A percentile compares a stretch with the other conserved stretches of the same genome.
These are phyloP conservation scores for Eospalax fontanierii DNA, from an alignment of 2,797 vertebrate species.

Conservation along the genomic window DNA sequence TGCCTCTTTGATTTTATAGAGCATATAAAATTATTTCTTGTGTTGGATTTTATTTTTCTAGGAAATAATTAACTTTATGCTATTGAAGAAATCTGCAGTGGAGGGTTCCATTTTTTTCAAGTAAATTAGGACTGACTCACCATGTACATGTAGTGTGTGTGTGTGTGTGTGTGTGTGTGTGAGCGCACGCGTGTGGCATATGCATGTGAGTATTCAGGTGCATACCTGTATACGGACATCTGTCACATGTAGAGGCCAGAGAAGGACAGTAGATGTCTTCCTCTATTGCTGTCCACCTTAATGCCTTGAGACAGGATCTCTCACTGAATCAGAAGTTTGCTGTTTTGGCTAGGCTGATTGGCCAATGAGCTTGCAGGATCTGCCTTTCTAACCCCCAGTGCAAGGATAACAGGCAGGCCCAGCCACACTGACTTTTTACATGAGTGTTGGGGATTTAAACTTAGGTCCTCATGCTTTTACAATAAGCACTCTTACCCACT, in stretches of 20 bases:
- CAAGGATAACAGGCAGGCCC: too few species aligned
- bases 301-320: background rate
- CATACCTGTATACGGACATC: background rate
- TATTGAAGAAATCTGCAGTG: slow-evolving; percentile 14
- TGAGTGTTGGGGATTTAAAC: background rate
- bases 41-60: slow-evolving; percentile 50
- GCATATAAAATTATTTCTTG: slow-evolving; percentile 20
- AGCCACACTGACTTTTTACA: background rate
- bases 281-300: too few species aligned
- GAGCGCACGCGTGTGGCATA: background rate
- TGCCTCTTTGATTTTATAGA: slow-evolving; percentile 33
- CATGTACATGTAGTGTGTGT: background rate
- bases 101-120: background rate
- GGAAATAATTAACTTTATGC: slow-evolving; percentile 13
- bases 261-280: background rate
- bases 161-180: background rate
- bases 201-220: too few species aligned
- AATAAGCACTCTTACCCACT: background rate
- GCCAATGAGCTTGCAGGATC: too few species aligned
- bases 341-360: background rate
- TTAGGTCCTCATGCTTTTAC: background rate
- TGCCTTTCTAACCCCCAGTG: background rate
- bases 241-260: background rate
- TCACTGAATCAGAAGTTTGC: background rate
- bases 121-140: background rate